A percentile compares a stretch with the other conserved stretches of the same genome.
phyloP scores from a whole-genome alignment of 37 sponge, comb jelly and placozoan species.

The Geodia barretti region DNA sequence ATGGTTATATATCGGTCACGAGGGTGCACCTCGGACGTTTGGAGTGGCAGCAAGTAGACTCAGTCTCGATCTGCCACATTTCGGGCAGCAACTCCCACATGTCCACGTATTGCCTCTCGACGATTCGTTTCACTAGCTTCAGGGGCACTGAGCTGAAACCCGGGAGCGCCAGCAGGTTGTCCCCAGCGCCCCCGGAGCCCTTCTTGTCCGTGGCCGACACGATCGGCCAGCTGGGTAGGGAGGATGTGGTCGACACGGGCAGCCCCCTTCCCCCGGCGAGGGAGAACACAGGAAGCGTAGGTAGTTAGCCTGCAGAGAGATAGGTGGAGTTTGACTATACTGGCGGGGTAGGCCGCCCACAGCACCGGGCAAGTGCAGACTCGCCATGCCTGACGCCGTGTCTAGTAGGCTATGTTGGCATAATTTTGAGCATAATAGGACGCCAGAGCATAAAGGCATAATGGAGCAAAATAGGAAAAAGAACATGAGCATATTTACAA shows the following conservation, averaged over 20 bases:
- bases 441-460: too few species aligned
- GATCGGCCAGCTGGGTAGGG: background rate
- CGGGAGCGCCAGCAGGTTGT: background rate
- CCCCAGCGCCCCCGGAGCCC: background rate
- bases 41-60: background rate
- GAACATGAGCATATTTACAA: too few species aligned
- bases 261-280: background rate
- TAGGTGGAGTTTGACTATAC: background rate
- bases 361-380: too few species aligned
- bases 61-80: background rate
- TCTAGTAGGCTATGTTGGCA: too few species aligned
- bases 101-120: background rate
- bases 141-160: background rate
- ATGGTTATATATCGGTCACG: background rate
- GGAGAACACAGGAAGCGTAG: background rate
- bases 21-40: background rate
- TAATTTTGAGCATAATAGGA: too few species aligned
- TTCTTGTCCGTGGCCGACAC: background rate
- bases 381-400: too few species aligned
- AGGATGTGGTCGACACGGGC: background rate
- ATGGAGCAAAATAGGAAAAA: too few species aligned
- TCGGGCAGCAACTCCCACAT: conserved; percentile 5
- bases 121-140: background rate
- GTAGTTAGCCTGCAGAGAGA: background rate
- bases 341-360: too few species aligned